Percentiles rank a stretch among this genome's conserved stretches.
Evolutionary conservation across 2,113 vertebrate species (phyloP).

Genomic region (Tragulus kanchil): DNA sequence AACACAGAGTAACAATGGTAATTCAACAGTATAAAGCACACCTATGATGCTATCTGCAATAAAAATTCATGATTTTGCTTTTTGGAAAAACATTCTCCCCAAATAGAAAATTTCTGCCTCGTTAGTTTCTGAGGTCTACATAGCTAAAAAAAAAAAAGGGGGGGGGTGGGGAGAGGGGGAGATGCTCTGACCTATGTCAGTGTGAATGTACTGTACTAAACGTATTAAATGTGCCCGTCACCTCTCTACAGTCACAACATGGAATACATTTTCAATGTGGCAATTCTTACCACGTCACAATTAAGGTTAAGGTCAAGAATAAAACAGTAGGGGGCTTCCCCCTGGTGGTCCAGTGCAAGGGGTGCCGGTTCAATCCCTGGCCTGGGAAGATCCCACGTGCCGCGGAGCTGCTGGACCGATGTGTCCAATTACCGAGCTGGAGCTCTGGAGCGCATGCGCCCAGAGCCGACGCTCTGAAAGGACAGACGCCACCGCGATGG

Average conservation of each 20-base stretch:
- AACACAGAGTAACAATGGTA: background rate
- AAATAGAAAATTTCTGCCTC: background rate
- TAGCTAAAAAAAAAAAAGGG: background rate
- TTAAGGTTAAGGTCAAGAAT: conserved; percentile 1
- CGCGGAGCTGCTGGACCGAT: no score
- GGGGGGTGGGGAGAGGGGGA: background rate
- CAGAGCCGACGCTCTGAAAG: no score
- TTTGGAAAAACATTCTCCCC: conserved; percentile 22
- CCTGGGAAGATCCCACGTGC: no score
- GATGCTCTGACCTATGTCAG: background rate
- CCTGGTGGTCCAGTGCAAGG: no score
- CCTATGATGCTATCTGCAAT: background rate
- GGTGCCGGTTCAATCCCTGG: no score
- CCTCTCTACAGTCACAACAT: background rate
- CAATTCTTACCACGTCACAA: conserved; percentile 11
- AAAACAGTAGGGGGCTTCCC: background rate
- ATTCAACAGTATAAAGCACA: background rate
- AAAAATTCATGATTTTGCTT: conserved; percentile 31
- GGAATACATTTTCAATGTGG: background rate
- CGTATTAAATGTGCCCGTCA: background rate
- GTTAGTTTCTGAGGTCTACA: conserved; percentile 12
- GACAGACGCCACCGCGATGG: no score
- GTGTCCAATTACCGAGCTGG: no score
- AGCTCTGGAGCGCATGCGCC: no score
- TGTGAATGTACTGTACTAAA: background rate